Conservation (phyloP, 2,888 invertebrate species). For the Drosophila tripunctata region DNA sequence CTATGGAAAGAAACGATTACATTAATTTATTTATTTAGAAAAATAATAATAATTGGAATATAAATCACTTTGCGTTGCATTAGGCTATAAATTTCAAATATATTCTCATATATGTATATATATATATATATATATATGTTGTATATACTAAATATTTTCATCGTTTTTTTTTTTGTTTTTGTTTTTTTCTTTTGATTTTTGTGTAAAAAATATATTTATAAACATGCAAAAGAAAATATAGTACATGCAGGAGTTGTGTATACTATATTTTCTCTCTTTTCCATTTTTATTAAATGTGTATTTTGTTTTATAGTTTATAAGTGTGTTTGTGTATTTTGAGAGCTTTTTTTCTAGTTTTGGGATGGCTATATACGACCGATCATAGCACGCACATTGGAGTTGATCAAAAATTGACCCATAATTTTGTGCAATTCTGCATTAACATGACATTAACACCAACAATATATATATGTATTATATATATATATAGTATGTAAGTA, state of each 20-base stretch:
- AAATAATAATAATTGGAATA: conserved; percentile 79
- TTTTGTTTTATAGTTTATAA: conserved; percentile 41
- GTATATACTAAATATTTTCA: conserved; percentile 60
- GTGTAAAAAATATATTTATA: conserved; percentile 59
- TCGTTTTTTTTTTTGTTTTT: conserved; percentile 34
- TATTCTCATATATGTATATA: conserved; percentile 56
- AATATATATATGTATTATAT: conserved; percentile 18
- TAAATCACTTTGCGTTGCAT: conserved; percentile 79
- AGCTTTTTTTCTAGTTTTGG: conserved; percentile 54
- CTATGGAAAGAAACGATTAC: conserved; percentile 79
- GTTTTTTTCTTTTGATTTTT: conserved; percentile 44
- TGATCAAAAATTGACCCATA: conserved; percentile 28
- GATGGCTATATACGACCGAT: conserved; percentile 21
- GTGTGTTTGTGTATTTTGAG: conserved; percentile 40
- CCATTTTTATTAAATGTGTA: conserved; percentile 50
- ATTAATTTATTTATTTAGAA: conserved; percentile 75
- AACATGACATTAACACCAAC: conserved; percentile 33
- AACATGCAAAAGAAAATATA: conserved; percentile 19
- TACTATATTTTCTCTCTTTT: conserved; percentile 25
- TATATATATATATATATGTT: too few species aligned
- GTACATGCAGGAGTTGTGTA: conserved; percentile 26
- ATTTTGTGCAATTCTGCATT: conserved; percentile 8
- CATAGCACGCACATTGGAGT: conserved; percentile 32
- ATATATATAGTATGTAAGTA: conserved; percentile 10
- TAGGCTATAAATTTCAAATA: conserved; percentile 72